Evolutionary conservation across 2,113 vertebrate genomes (phyloP), one percentile per base, ranked within the genome.

Genomic region (Orientallactaga bullata): DNA sequence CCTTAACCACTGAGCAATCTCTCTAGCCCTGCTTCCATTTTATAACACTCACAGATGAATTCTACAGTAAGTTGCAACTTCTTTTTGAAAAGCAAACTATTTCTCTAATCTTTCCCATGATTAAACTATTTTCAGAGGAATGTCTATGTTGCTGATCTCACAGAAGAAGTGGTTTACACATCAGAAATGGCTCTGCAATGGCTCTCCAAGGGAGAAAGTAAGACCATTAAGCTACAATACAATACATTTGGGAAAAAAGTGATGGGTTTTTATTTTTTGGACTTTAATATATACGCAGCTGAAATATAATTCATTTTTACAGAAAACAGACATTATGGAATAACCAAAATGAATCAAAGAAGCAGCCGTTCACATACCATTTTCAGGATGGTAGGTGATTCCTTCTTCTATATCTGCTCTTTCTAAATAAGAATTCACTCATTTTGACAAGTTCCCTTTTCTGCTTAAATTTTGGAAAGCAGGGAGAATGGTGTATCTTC

Each of bases 291-390:
- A 16, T 18, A 23, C 71, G 39, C 13, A 37, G 9, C 60, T 94
- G 51, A 89, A 94, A 66, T 96, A 10, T 85, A 76, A 91, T 37
- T 94, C 2, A 1, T 82, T 95, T 96, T 95, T 72, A 35, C 94
- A 99, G 99, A 99, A 97, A 99, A 99, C 95, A 98, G 99, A 0
- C 99, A 99, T 93, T 99, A 99, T 72, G 99, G 99, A 72, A 99
- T 99, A 97, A 99, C 99, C 0, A 99, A 99, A 97, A 99, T 99
- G 99, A 99, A 99, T 89, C 98, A 99, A 89, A 98, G 99, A 73
- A 99, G 99, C 97, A 99, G 99, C 90, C 99, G 99, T 55, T 99
- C 99, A 0, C 99, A 99, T 97, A 98, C 99, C 0, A 99, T 99
- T 95, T 99, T 99, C 96, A 98, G 99, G 95, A 99, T 99, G 99